Evolutionary conservation across 2,797 vertebrate genomes (phyloP).

Genomic region (Rhinogobio ventralis): DNA sequence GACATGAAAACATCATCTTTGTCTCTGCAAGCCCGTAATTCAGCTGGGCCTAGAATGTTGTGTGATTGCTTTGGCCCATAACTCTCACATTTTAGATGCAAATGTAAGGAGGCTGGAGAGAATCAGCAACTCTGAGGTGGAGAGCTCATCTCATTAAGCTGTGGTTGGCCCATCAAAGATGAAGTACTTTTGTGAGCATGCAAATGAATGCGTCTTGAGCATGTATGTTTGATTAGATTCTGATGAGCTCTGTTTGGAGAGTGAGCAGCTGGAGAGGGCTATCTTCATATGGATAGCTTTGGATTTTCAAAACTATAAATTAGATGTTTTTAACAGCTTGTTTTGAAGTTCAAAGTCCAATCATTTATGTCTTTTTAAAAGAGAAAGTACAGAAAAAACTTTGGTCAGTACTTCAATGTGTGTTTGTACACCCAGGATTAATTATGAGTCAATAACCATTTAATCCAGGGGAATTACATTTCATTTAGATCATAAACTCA

Average conservation of each 20-base stretch:
- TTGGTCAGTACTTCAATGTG: constrained; percentile 16
- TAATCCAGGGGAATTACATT: constrained; percentile 48
- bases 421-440: constrained; percentile 49
- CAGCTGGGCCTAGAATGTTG: constrained; percentile 24
- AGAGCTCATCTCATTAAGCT: constrained; percentile 54
- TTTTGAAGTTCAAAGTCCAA: constrained; percentile 59
- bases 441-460: constrained; percentile 62
- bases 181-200: constrained; percentile 53
- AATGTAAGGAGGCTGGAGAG: constrained; percentile 49
- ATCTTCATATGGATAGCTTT: constrained; percentile 20
- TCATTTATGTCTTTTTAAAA: constrained; percentile 57
- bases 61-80: constrained; percentile 33
- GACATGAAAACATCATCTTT: constrained; percentile 39
- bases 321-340: constrained; percentile 49
- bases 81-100: constrained; percentile 52
- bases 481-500: constrained; percentile 34
- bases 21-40: constrained; percentile 12
- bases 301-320: constrained; percentile 46
- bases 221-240: constrained; percentile 54
- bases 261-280: constrained; percentile 28
- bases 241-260: constrained; percentile 47
- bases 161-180: constrained; percentile 49
- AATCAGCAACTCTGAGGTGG: constrained; percentile 38
- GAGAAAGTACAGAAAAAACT: constrained; percentile 45
- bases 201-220: constrained; percentile 55